A percentile compares a stretch with the other conserved stretches of the same genome.
Evolutionary conservation across 2,113 vertebrate species (phyloP).

Genomic region (Hydrochoerus hydrochaeris): DNA sequence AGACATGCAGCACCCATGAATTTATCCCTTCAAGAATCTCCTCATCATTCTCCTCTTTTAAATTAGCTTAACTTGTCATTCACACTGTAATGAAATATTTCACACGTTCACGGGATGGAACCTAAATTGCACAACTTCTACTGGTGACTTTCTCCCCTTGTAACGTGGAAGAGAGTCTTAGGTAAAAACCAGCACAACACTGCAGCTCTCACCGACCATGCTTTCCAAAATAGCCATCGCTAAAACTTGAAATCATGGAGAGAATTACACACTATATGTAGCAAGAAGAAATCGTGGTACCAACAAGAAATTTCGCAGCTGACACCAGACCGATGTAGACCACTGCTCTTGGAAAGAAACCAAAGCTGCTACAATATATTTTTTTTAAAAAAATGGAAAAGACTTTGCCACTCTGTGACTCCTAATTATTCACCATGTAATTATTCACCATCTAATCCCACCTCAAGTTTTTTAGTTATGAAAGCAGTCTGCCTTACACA

Average conservation of each 20-base stretch:
- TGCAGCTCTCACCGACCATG: background rate
- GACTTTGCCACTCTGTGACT: background rate
- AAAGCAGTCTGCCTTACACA: background rate
- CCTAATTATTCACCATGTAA: background rate
- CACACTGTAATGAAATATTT: background rate
- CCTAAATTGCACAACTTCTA: background rate
- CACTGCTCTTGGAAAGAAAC: background rate
- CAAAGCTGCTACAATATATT: background rate
- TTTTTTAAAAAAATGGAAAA: background rate
- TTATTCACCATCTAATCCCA: background rate
- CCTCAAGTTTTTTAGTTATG: background rate
- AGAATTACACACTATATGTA: background rate
- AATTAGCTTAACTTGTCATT: background rate
- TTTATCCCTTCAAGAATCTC: background rate
- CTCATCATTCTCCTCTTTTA: background rate
- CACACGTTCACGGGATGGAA: background rate
- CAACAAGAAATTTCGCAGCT: constrained; percentile 10
- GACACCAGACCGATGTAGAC: background rate
- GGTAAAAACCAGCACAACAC: constrained; percentile 36
- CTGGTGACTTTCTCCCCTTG: background rate
- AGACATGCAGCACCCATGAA: background rate
- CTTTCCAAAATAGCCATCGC: constrained; percentile 55
- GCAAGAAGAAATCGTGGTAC: constrained; percentile 22
- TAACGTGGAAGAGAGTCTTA: background rate
- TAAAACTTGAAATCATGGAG: constrained; percentile 17